Evolutionary conservation across 1,140 invertebrate species (phyloP).

Genomic region (Drosophila asahinai): DNA sequence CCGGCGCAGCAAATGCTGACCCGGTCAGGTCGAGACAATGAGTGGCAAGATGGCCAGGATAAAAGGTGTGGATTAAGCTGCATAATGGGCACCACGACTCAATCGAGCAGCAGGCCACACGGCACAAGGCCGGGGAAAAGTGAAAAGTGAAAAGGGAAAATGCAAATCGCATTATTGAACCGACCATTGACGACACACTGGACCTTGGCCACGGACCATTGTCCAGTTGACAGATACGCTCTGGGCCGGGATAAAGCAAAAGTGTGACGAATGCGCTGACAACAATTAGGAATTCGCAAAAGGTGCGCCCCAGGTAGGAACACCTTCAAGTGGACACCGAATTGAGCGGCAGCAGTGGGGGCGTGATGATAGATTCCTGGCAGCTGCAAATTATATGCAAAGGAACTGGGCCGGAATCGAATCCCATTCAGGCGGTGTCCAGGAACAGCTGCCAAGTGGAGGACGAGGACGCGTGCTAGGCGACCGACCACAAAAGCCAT

Average conservation of each 20-base stretch:
- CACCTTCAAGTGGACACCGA: conserved; percentile 75
- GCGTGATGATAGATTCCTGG: conserved; percentile 35
- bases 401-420: conserved; percentile 42
- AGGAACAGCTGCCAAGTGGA: conserved; percentile 57
- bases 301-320: conserved; percentile 53
- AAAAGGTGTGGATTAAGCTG: conserved; percentile 73
- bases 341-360: conserved; percentile 45
- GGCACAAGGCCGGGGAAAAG: conserved; percentile 45
- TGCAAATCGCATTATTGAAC: conserved; percentile 83
- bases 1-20: conserved; percentile 57
- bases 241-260: conserved; percentile 49
- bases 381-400: conserved; percentile 76
- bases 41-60: conserved; percentile 36
- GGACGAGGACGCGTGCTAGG: conserved; percentile 64
- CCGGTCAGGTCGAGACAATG: conserved; percentile 21
- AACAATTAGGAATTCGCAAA: conserved; percentile 67
- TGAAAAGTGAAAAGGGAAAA: conserved; percentile 51
- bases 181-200: conserved; percentile 39
- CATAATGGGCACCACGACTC: conserved; percentile 65
- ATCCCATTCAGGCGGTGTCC: conserved; percentile 45
- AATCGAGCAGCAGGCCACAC: conserved; percentile 77
- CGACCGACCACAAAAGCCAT: conserved; percentile 78
- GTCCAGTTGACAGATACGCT: conserved; percentile 54
- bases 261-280: conserved; percentile 81
- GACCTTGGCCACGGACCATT: conserved; percentile 44